Evolutionary conservation across 2,888 invertebrate species (phyloP).

Genomic region (Eupithecia dodoneata): DNA sequence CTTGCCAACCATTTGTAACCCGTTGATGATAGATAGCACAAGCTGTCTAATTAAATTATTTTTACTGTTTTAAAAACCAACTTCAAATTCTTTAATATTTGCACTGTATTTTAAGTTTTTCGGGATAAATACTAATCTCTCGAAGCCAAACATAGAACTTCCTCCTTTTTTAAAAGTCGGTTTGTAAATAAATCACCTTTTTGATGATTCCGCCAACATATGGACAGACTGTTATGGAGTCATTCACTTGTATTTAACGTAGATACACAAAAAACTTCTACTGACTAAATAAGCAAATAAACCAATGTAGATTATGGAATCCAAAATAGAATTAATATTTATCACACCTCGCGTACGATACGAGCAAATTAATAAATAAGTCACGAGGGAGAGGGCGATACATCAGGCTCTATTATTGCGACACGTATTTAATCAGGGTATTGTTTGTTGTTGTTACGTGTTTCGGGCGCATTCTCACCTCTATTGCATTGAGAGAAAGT

Average conservation of each 20-base stretch:
- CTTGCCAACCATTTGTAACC: background rate
- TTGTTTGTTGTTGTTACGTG: constrained; percentile 12
- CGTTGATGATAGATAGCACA: background rate
- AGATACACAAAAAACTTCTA: background rate
- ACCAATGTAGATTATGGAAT: background rate
- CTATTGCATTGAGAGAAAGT: constrained; percentile 2
- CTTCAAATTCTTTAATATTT: background rate
- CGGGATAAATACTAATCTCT: too few species aligned
- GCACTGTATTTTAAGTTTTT: too few species aligned
- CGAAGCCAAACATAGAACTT: too few species aligned
- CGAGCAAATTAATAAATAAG: constrained; percentile 19
- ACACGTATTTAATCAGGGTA: constrained; percentile 30
- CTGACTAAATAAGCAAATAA: background rate
- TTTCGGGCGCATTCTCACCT: constrained; percentile 4
- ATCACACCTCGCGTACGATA: background rate
- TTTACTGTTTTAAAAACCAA: background rate
- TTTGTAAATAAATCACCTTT: too few species aligned
- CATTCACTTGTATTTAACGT: background rate
- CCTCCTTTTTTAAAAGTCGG: too few species aligned
- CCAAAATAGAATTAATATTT: background rate
- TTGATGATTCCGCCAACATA: background rate
- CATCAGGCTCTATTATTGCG: constrained; percentile 26
- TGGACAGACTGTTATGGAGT: background rate
- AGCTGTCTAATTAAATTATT: background rate
- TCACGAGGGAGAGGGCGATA: constrained; percentile 24